These are phyloP conservation scores for Dermochelys coriacea DNA, from an alignment of 2,797 vertebrate species.

Conservation along the genomic window DNA sequence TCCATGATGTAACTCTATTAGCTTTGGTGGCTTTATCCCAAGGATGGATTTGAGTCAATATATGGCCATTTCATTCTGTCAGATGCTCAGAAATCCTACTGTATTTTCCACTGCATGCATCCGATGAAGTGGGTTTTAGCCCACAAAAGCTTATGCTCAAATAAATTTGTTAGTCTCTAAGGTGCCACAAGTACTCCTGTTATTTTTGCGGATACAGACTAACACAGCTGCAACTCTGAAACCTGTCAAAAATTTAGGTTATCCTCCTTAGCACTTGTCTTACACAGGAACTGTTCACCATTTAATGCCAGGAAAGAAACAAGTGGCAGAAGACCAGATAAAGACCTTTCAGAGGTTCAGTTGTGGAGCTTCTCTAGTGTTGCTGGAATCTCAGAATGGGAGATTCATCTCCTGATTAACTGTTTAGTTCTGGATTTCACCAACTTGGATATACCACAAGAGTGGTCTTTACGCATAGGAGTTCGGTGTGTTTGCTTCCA, in stretches of 20 bases:
- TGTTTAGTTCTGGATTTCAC: background rate
- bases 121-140: no score
- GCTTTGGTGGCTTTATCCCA: background rate
- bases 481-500: background rate
- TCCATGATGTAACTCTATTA: background rate
- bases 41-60: background rate
- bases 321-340: background rate
- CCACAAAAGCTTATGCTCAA: no score
- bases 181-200: no score
- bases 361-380: accelerated
- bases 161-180: no score
- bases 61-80: background rate
- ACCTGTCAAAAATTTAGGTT: background rate
- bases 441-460: background rate
- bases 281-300: background rate
- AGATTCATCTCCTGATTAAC: background rate
- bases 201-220: no score
- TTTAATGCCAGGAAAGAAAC: background rate
- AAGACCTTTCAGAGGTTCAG: background rate
- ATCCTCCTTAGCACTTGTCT: background rate
- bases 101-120: no score
- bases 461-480: background rate
- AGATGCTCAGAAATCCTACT: background rate
- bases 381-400: background rate
- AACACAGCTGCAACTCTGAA: no score